These are phyloP conservation scores for Phoeniculus purpureus DNA, from an alignment of 2,797 vertebrate genomes.

Conservation along the genomic window DNA sequence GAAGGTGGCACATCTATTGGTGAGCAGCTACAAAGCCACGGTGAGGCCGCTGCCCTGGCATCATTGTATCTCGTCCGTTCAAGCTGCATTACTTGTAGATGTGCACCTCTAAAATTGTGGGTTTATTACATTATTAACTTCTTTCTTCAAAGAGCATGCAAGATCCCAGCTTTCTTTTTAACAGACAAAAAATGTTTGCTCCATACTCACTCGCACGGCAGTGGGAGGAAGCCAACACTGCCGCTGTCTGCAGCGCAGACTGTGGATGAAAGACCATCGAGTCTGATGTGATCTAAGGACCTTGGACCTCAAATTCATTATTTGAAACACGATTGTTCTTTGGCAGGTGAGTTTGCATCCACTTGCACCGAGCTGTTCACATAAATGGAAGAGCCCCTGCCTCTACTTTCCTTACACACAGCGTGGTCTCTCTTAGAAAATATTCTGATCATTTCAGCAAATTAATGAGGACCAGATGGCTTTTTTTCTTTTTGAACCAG, in stretches of 20 bases:
- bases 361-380: background rate
- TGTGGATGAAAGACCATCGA: background rate
- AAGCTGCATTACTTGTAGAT: background rate
- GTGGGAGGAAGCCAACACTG: rapidly evolving
- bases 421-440: background rate
- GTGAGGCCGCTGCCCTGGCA: background rate
- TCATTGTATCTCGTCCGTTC: rapidly evolving
- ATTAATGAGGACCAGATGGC: conserved; percentile 17
- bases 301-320: conserved; percentile 6
- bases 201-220: background rate
- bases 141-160: background rate
- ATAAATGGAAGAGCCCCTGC: background rate
- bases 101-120: background rate
- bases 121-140: background rate
- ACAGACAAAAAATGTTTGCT: background rate
- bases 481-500: background rate
- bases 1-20: background rate
- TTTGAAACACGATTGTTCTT: background rate
- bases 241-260: background rate
- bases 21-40: background rate
- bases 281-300: background rate
- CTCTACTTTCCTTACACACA: background rate
- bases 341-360: conserved; percentile 13
- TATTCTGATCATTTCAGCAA: conserved; percentile 6
- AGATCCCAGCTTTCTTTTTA: background rate